Base-by-base conservation (phyloP, 35 echinoderm and acorn worm genomes). In the Apostichopus californicus region DNA sequence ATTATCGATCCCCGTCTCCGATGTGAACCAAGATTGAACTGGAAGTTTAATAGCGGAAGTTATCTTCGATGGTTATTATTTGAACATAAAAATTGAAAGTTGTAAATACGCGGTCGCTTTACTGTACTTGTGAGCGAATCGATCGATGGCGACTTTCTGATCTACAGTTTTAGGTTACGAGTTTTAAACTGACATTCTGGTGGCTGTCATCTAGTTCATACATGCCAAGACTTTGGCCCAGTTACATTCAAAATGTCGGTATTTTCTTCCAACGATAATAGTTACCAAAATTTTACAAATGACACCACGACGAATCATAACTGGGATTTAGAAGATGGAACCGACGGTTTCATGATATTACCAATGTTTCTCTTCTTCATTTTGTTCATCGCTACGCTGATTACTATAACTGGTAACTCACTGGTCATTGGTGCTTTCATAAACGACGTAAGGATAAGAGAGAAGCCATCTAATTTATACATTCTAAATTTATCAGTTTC, bases 321-420 rank as follows among this genome's bases (percentile, higher is more conserved):
- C 34, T 46, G 34, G 34, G 34, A 0, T 46, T 46, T 46, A 46
- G 34, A 46, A 46, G 34, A 46, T 46, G 34, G 34, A 46, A 46
- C 34, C 34, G 64, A 68, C 64, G 64, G 6, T 9, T 11, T 68
- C 3, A 68, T 11, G 64, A 68, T 9, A 68, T 11, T 14, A 18
- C 64, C 11, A 11, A 68, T 83, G 55, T 17, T 87, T 63, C 12
- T 71, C 86, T 68, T 64, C 15, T 24, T 87, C 17, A 13, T 23
- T 58, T 8, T 87, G 18, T 17, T 66, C 15, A 68, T 87, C 18
- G 55, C 86, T 58, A 28, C 57, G 25, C 8, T 64, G 23, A 26
- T 87, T 5, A 87, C 86, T 20, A 15, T 87, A 11, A n/a, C 57
- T 71, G 86, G 86, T 15, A 87, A 87, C 57, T 87, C 58, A 26